Percentiles rank a stretch among this genome's conserved stretches.
Conservation (phyloP, 2,888 invertebrate genomes). For the Notodonta dromedarius region DNA sequence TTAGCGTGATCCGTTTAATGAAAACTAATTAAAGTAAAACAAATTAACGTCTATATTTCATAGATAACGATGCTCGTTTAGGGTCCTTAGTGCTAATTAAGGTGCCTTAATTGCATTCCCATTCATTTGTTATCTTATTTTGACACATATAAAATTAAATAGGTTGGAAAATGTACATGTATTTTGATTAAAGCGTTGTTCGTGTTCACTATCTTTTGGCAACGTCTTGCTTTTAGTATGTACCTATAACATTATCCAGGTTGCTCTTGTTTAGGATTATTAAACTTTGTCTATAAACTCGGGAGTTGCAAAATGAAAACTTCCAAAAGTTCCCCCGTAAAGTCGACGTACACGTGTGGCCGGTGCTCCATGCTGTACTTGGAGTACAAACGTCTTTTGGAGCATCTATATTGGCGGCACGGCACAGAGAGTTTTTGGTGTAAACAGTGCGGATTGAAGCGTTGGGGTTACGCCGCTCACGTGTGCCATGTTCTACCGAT, state of each 20-base stretch:
- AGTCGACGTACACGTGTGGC: slow-evolving; percentile 51
- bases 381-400: slow-evolving; percentile 59
- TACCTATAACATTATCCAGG: slow-evolving; percentile 15
- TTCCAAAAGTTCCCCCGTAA: slow-evolving; percentile 37
- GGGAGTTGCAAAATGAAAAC: slow-evolving; percentile 41
- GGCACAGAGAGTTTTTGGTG: slow-evolving; percentile 66
- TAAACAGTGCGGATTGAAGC: slow-evolving; percentile 51
- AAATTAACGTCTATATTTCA: slow-evolving; percentile 22
- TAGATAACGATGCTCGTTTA: slow-evolving; percentile 22
- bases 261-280: slow-evolving; percentile 27
- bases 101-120: slow-evolving; percentile 21
- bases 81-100: slow-evolving; percentile 24
- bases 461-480: slow-evolving; percentile 63
- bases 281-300: slow-evolving; percentile 37
- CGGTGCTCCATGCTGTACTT: slow-evolving; percentile 56
- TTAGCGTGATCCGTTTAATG: slow-evolving; percentile 13
- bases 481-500: slow-evolving; percentile 62
- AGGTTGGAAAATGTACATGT: background rate
- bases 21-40: slow-evolving; percentile 19
- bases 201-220: slow-evolving; percentile 13
- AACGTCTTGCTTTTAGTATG: slow-evolving; percentile 25
- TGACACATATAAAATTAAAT: slow-evolving; percentile 20
- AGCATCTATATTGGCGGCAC: slow-evolving; percentile 70
- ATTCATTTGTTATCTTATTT: slow-evolving; percentile 8
- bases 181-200: slow-evolving; percentile 11